Conservation (phyloP, 2,888 invertebrate genomes). For the Leptopilina syphax region DNA sequence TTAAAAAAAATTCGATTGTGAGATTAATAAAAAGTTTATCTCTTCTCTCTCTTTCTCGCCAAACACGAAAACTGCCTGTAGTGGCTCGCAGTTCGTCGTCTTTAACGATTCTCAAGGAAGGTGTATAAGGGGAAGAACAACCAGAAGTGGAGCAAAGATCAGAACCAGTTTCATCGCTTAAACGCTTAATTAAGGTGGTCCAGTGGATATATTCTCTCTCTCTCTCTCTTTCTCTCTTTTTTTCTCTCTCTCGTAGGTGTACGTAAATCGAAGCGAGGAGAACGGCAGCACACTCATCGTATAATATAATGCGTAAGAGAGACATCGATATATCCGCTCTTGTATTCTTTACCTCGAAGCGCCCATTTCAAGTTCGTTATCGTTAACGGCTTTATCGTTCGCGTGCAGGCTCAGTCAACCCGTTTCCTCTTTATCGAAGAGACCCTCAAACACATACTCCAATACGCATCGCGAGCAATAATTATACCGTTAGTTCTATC, state of each 20-base stretch:
- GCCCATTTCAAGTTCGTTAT: constrained; percentile 74
- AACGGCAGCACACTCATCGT: constrained; percentile 46
- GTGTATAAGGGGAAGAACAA: constrained; percentile 48
- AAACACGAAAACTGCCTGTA: not conserved
- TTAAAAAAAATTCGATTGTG: too few species aligned
- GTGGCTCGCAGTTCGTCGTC: constrained; percentile 37
- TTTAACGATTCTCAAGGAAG: constrained; percentile 46
- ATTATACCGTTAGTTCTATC: not conserved
- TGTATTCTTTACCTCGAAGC: constrained; percentile 64
- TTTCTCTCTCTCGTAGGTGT: constrained; percentile 57
- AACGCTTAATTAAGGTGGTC: constrained; percentile 76
- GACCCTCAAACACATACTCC: not conserved
- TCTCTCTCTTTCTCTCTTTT: too few species aligned
- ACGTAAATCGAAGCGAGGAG: constrained; percentile 70
- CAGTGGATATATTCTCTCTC: constrained; percentile 50
- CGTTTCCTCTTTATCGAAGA: constrained; percentile 67
- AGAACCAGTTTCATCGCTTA: constrained; percentile 76
- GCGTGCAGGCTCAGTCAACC: constrained; percentile 61
- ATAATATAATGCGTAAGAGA: constrained; percentile 57
- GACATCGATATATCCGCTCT: constrained; percentile 66
- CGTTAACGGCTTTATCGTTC: constrained; percentile 75
- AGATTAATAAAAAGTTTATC: too few species aligned
- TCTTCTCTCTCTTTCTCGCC: too few species aligned
- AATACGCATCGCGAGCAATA: constrained; percentile 5
- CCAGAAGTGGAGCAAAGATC: constrained; percentile 56